These are phyloP conservation scores for Rhineura floridana DNA, from an alignment of 2,113 vertebrate species.

Conservation along the genomic window DNA sequence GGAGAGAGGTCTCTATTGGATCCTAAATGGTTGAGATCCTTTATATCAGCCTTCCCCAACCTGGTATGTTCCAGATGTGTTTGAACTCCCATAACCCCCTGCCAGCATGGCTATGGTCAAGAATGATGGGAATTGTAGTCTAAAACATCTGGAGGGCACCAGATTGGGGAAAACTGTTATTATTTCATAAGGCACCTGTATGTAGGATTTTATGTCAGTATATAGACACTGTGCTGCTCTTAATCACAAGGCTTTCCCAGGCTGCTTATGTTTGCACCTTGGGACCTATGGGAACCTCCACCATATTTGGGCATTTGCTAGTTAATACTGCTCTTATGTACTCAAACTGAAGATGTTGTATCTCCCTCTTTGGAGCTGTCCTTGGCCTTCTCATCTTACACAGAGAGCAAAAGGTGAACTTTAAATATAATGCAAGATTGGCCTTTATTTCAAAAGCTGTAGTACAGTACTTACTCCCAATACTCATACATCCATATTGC, in stretches of 20 bases:
- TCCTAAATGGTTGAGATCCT: constrained; percentile 41
- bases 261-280: constrained; percentile 48
- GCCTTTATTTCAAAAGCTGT: background rate
- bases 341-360: background rate
- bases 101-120: too few species aligned
- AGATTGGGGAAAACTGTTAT: too few species aligned
- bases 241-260: constrained; percentile 61
- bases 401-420: background rate
- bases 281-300: constrained; percentile 17
- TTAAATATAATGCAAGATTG: background rate
- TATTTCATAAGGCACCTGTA: background rate
- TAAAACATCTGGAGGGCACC: too few species aligned
- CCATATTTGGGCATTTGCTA: background rate
- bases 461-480: background rate
- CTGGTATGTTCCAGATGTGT: too few species aligned
- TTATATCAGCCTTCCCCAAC: background rate
- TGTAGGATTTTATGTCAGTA: constrained; percentile 53
- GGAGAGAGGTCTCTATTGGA: constrained; percentile 23
- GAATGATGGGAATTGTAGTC: too few species aligned
- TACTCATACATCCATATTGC: background rate
- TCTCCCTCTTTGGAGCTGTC: background rate
- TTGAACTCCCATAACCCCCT: too few species aligned
- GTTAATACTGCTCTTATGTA: background rate
- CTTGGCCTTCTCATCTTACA: background rate
- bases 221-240: constrained; percentile 34